Conservation (phyloP, 2,888 invertebrate genomes). For the Heliconius charithonia region DNA sequence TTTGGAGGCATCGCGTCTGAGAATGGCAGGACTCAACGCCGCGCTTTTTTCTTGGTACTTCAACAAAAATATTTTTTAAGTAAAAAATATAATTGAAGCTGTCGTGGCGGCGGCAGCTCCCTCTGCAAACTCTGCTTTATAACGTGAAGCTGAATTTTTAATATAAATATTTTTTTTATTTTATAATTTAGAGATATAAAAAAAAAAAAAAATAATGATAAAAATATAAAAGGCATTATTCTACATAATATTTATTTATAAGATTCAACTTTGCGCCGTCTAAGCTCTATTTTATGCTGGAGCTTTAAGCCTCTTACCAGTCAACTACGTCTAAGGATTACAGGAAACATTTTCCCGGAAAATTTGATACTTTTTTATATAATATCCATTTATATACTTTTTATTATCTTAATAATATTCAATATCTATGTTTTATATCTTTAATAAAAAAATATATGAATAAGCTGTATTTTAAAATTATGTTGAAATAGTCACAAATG, state of each 20-base stretch:
- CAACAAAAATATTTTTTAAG: no score
- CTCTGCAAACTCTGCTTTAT: no score
- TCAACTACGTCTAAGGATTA: background rate
- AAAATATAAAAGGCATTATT: background rate
- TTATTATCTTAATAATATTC: background rate
- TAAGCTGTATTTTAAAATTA: no score
- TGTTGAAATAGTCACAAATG: no score
- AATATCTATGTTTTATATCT: background rate
- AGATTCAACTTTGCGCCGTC: background rate
- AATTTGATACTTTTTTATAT: background rate
- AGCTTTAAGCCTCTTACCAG: conserved; percentile 19
- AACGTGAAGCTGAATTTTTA: no score
- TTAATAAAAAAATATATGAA: background rate
- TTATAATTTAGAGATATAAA: background rate
- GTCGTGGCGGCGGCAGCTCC: no score
- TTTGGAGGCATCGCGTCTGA: no score
- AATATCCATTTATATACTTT: background rate
- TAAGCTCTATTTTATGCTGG: conserved; percentile 33
- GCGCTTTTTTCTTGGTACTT: no score
- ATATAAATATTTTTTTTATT: background rate
- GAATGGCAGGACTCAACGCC: no score
- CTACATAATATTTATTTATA: conserved; percentile 25
- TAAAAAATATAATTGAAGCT: no score
- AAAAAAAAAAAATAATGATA: background rate
- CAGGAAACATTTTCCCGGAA: no score